These are phyloP conservation scores for Trichogramma evanescens DNA, from an alignment of 2,888 invertebrate species.

Conservation along the genomic window DNA sequence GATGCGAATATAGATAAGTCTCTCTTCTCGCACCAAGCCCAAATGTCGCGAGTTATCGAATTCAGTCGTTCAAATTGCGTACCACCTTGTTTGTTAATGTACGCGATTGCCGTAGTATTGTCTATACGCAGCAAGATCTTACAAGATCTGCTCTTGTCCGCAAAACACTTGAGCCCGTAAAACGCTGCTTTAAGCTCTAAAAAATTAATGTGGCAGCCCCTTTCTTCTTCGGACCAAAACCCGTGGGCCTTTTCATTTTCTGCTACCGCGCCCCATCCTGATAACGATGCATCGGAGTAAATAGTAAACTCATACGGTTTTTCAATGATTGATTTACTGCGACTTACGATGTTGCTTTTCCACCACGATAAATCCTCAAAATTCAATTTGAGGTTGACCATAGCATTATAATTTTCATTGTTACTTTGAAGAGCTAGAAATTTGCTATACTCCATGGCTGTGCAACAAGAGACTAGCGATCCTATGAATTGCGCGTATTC, in stretches of 20 bases:
- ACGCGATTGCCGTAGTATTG: conserved; percentile 26
- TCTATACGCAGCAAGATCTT: conserved; percentile 25
- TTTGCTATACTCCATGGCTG: too few relatives aligned
- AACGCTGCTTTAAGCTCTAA: conserved; percentile 1
- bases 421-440: neutral
- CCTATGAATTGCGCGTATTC: conserved; percentile 8
- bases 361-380: conserved; percentile 1
- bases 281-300: neutral
- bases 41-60: conserved; percentile 20
- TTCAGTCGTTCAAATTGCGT: conserved; percentile 18
- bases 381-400: neutral
- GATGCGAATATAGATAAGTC: conserved; percentile 24
- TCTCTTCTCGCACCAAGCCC: conserved; percentile 18
- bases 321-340: neutral
- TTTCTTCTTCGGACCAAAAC: neutral
- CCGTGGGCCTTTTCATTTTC: neutral
- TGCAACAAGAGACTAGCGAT: too few relatives aligned
- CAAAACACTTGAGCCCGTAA: conserved; percentile 3
- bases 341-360: neutral
- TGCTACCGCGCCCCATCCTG: neutral
- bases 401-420: neutral
- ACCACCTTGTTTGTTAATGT: conserved; percentile 26
- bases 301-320: neutral
- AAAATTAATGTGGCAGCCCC: neutral
- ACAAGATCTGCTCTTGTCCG: conserved; percentile 5